Conservation (phyloP, 1,140 invertebrate genomes). For the Zaprionus ghesquierei region DNA sequence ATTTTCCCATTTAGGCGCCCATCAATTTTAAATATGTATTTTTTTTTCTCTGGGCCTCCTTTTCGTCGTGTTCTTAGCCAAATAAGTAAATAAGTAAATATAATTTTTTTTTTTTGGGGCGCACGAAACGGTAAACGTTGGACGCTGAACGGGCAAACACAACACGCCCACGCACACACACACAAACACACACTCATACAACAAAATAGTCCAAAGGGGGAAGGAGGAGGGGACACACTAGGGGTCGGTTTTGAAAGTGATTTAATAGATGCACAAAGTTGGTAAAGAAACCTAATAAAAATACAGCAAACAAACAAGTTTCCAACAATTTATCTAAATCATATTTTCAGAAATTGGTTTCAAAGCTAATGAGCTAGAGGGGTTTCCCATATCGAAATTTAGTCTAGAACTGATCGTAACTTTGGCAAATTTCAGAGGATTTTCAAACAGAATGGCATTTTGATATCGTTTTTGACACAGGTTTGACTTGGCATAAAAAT, state of each 20-base stretch:
- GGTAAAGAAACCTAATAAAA: neutral
- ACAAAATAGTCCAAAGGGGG: neutral
- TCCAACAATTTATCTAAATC: neutral
- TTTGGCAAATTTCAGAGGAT: neutral
- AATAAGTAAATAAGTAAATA: slow-evolving; percentile 46
- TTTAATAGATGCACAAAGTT: slow-evolving; percentile 19
- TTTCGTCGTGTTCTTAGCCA: slow-evolving; percentile 4
- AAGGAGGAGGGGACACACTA: neutral
- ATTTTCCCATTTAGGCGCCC: slow-evolving; percentile 28
- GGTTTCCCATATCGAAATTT: neutral
- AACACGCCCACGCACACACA: neutral
- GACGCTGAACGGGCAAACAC: neutral
- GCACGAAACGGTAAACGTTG: neutral
- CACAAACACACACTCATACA: too few relatives aligned
- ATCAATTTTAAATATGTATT: slow-evolving; percentile 49
- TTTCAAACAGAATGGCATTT: neutral
- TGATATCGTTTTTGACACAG: too few relatives aligned
- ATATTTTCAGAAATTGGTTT: neutral
- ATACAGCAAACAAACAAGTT: slow-evolving; percentile 7
- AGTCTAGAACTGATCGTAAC: neutral
- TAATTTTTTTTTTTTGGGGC: slow-evolving; percentile 35
- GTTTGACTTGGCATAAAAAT: too few relatives aligned
- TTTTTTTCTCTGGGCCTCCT: neutral
- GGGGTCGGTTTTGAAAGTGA: slow-evolving; percentile 7
- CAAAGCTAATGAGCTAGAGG: neutral